These are phyloP conservation scores for Ectemnius lituratus DNA, from an alignment of 2,888 invertebrate genomes.

Conservation along the genomic window DNA sequence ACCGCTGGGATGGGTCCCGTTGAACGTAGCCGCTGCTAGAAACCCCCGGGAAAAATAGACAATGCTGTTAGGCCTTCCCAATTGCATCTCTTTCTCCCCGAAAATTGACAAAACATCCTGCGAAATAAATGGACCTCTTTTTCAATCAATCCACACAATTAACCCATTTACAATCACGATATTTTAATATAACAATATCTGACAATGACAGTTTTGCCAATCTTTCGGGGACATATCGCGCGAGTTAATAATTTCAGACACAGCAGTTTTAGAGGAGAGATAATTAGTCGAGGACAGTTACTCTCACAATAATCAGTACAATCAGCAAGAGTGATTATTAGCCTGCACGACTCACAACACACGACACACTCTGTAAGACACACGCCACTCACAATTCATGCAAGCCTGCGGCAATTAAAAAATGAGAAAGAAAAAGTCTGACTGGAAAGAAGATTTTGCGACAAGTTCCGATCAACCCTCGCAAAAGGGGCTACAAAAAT, in stretches of 20 bases:
- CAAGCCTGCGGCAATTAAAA: constrained; percentile 59
- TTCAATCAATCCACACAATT: too few species aligned
- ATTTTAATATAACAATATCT: too few species aligned
- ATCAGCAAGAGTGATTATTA: constrained; percentile 25
- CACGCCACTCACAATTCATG: constrained; percentile 49
- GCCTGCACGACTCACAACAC: constrained; percentile 31
- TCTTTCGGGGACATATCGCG: too few species aligned
- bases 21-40: constrained; percentile 2
- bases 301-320: constrained; percentile 30
- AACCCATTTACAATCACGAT: too few species aligned
- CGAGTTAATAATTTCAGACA: too few species aligned
- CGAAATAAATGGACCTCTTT: too few species aligned
- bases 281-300: constrained; percentile 7
- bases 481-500: constrained; percentile 39
- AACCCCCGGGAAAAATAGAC: too few species aligned
- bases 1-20: constrained; percentile 40
- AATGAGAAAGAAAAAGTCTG: constrained; percentile 48
- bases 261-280: too few species aligned
- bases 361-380: constrained; percentile 31
- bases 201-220: too few species aligned
- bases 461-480: constrained; percentile 47
- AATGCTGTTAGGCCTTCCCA: too few species aligned
- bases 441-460: constrained; percentile 35
- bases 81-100: too few species aligned
- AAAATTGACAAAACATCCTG: too few species aligned